Conservation (phyloP, 2,888 invertebrate genomes). For the Macrophya annulata region DNA sequence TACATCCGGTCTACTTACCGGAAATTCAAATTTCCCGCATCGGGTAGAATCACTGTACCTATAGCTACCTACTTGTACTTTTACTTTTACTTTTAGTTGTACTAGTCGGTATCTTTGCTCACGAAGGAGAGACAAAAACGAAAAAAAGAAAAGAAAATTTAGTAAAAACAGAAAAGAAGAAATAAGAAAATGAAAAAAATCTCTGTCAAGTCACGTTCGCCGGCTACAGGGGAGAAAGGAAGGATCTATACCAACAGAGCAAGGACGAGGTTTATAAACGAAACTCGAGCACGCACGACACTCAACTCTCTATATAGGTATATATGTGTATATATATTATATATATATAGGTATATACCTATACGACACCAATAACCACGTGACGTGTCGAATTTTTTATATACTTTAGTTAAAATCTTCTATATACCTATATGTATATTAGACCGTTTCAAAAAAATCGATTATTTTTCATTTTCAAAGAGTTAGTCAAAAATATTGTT, state of each 20-base stretch:
- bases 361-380: neutral
- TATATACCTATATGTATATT: too few relatives aligned
- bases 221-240: neutral
- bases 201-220: slow-evolving; percentile 47
- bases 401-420: neutral
- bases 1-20: slow-evolving; percentile 32
- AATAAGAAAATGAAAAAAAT: slow-evolving; percentile 3
- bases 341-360: too few relatives aligned
- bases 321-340: neutral
- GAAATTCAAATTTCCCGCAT: slow-evolving; percentile 41
- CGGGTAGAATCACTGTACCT: neutral
- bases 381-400: neutral
- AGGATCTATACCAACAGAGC: slow-evolving; percentile 1
- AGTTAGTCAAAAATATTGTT: too few relatives aligned
- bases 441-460: too few relatives aligned
- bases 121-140: neutral
- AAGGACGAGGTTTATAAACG: slow-evolving; percentile 24
- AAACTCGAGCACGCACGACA: slow-evolving; percentile 41
- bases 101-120: neutral
- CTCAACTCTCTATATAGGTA: neutral
- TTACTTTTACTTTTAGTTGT: neutral
- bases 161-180: neutral
- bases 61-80: neutral
- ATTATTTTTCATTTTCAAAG: too few relatives aligned
- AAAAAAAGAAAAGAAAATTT: neutral